Percentiles rank a stretch among this genome's conserved stretches.
Conservation (phyloP, 1,140 invertebrate species). For the Magallana angulata region DNA sequence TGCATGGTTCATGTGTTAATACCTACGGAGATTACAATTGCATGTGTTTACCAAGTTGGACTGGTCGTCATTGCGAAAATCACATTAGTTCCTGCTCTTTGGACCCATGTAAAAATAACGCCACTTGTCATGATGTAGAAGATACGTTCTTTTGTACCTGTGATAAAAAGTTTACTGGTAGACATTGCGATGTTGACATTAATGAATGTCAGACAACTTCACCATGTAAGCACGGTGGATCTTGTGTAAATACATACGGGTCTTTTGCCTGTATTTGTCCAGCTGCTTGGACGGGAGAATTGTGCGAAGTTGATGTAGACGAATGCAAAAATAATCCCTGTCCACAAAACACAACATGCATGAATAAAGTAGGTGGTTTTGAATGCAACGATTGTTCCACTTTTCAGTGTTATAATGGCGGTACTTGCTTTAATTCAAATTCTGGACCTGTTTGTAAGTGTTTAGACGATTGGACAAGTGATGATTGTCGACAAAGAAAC, state of each 20-base stretch:
- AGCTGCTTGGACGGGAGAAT: conserved; percentile 35
- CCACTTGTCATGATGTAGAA: conserved; percentile 43
- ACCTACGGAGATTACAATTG: conserved; percentile 1
- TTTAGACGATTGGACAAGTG: conserved; percentile 95
- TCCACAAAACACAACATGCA: conserved; percentile 36
- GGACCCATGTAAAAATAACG: conserved; percentile 48
- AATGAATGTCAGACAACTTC: background rate
- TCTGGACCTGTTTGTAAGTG: conserved; percentile 82
- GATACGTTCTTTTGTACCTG: conserved; percentile 42
- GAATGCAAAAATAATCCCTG: conserved; percentile 26
- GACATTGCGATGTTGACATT: conserved; percentile 28
- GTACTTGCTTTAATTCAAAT: conserved; percentile 92
- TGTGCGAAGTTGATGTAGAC: conserved; percentile 44
- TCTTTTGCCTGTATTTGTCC: conserved; percentile 37
- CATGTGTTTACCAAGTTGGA: conserved; percentile 28
- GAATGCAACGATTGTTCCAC: conserved; percentile 16
- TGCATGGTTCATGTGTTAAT: background rate
- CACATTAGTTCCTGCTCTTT: background rate
- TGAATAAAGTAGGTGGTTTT: conserved; percentile 42
- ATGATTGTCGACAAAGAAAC: conserved; percentile 86
- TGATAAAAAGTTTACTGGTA: background rate
- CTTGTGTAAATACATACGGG: conserved; percentile 16
- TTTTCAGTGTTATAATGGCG: conserved; percentile 87
- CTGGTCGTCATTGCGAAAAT: conserved; percentile 25
- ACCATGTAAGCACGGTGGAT: conserved; percentile 29